Base-by-base conservation (phyloP, 2,113 vertebrate species). In the Psittacus erithacus region DNA sequence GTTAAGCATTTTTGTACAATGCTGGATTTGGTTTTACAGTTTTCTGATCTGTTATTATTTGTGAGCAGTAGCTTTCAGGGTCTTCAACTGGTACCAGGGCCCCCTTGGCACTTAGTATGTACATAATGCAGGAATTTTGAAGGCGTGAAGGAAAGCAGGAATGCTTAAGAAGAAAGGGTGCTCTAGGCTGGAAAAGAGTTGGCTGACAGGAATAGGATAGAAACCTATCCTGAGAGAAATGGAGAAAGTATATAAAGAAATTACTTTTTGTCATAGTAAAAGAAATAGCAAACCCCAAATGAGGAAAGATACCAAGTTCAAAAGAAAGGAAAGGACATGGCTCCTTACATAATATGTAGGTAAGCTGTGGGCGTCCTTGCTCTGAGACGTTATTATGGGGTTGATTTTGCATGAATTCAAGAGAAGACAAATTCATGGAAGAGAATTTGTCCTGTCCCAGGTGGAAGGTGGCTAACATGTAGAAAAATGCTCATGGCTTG, bases 361-460 rank as follows among this genome's bases (percentile, higher is more conserved):
- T 23, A 10, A 91, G 8, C 15, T 0, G 0, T 9, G 11, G 20
- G 25, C 4, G 7, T 74, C 18, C 11, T 53, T 78, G 11, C 22
- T 68, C 39, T 28, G 49, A 28, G 79, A 23, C 24, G 11, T 53
- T 71, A n/a, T 16, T 71, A n/a, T 24, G 27, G 6, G 17, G 8
- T 11, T 88, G 46, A 52, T 87, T 90, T 82, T 63, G 8, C 14
- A 29, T 28, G 29, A 23, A n/a, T 79, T 79, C 65, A 88, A 44
- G 91, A 38, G 35, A 6, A 50, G 11, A 53, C 2, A 71, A 78
- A 67, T 19, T 47, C 0, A 25, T 15, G 9, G 29, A 47, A 62
- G 12, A 65, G 7, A 44, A 53, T 31, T 55, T 6, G 1, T n/a
- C 6, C 23, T 62, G 8, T 82, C 79, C 33, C 5, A 43, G 9